phyloP scores from a whole-genome alignment of 1,140 invertebrate genomes.

The Zaprionus taronus region DNA sequence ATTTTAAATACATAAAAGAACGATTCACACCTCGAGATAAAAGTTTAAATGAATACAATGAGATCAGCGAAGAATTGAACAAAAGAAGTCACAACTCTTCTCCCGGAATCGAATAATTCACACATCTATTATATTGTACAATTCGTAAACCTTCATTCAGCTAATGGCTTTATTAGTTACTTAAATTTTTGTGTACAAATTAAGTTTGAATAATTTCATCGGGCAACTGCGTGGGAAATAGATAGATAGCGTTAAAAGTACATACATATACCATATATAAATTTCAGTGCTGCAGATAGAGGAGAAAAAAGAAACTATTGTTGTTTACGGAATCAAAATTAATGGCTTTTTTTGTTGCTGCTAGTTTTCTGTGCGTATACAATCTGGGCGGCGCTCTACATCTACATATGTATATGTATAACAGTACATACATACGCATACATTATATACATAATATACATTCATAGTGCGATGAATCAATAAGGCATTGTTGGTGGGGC shows the following conservation, averaged over 20 bases:
- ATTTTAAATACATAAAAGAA: not conserved
- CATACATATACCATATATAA: slow-evolving; percentile 7
- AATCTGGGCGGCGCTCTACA: slow-evolving; percentile 22
- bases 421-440: not conserved
- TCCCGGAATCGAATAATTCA: not conserved
- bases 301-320: slow-evolving; percentile 24
- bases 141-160: not conserved
- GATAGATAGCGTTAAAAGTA: not conserved
- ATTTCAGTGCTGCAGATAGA: slow-evolving; percentile 16
- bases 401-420: not conserved
- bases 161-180: slow-evolving; percentile 23
- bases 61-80: not conserved
- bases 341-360: slow-evolving; percentile 57
- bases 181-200: slow-evolving; percentile 12
- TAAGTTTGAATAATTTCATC: not conserved
- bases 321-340: slow-evolving; percentile 62
- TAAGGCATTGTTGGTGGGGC: slow-evolving; percentile 37
- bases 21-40: slow-evolving; percentile 9
- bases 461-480: slow-evolving; percentile 48
- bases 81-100: slow-evolving; percentile 2
- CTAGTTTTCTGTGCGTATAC: slow-evolving; percentile 16
- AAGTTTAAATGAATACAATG: slow-evolving; percentile 2
- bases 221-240: slow-evolving; percentile 10
- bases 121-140: not conserved
- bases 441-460: slow-evolving; percentile 15